phyloP scores from a whole-genome alignment of 2,113 vertebrate species.

The Burhinus bistriatus region DNA sequence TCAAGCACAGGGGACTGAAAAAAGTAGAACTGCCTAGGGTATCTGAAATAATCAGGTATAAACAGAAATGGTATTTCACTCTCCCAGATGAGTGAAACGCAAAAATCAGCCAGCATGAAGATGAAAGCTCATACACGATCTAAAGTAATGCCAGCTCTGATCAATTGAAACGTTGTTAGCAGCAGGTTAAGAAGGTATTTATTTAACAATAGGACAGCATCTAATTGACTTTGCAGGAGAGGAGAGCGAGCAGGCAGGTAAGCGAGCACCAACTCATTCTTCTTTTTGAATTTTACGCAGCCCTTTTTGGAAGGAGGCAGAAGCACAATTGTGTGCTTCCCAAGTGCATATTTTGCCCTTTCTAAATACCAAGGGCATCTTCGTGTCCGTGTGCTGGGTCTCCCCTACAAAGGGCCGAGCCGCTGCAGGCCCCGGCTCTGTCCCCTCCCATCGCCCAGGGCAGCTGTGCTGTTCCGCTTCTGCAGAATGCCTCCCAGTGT shows the following conservation, averaged over 20 bases:
- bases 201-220: conserved; percentile 18
- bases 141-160: not conserved
- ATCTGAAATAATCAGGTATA: not conserved
- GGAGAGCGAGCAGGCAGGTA: not conserved
- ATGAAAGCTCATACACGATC: not conserved
- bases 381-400: not conserved
- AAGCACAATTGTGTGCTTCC: not conserved
- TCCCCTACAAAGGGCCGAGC: not conserved
- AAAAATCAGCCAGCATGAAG: not conserved
- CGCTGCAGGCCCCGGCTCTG: not conserved
- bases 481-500: not conserved
- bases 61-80: not conserved
- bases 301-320: not conserved
- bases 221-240: not conserved
- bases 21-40: not conserved
- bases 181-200: conserved; percentile 17
- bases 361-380: not conserved
- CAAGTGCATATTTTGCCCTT: rapidly evolving
- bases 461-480: not conserved
- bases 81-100: not conserved
- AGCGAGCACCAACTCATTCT: not conserved
- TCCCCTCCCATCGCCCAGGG: rapidly evolving
- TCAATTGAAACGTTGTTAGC: not conserved
- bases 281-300: not conserved
- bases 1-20: not conserved